Evolutionary conservation across 1,140 invertebrate genomes (phyloP).

Genomic region (Sinonovacula constricta): DNA sequence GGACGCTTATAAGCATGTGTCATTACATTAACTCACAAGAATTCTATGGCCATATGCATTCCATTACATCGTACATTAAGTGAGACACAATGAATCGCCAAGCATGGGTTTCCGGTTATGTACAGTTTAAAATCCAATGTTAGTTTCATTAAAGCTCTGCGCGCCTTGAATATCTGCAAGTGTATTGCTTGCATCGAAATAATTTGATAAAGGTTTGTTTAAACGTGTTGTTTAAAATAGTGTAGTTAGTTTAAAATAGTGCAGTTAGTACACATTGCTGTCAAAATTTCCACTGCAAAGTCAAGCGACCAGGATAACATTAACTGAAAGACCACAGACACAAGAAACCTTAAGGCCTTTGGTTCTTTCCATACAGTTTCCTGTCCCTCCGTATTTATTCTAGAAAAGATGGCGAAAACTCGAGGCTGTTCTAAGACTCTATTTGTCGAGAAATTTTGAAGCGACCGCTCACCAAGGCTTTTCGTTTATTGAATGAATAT

Average conservation of each 20-base stretch:
- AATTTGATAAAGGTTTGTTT: constrained; percentile 64
- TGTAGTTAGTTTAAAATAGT: constrained; percentile 77
- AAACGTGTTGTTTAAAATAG: constrained; percentile 72
- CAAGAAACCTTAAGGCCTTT: constrained; percentile 87
- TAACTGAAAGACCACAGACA: constrained; percentile 68
- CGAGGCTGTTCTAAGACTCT: constrained; percentile 55
- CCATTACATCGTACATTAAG: too few relatives aligned
- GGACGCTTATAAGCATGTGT: too few relatives aligned
- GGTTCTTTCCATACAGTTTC: constrained; percentile 85
- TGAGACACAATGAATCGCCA: too few relatives aligned
- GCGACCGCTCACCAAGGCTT: constrained; percentile 18
- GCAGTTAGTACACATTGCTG: constrained; percentile 77
- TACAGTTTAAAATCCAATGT: neutral
- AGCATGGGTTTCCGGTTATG: neutral
- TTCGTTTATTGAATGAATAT: constrained; percentile 1
- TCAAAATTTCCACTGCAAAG: constrained; percentile 68
- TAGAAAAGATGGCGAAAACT: constrained; percentile 38
- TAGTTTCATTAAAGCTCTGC: neutral
- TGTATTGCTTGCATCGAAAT: constrained; percentile 55
- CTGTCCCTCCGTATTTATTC: constrained; percentile 21
- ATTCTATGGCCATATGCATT: too few relatives aligned
- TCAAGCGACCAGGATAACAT: constrained; percentile 69
- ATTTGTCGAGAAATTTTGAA: constrained; percentile 42
- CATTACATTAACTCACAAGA: too few relatives aligned
- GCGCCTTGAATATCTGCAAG: neutral